Percentiles rank a stretch among this genome's conserved stretches.
Conservation (phyloP, 2,113 vertebrate genomes). For the Semnopithecus entellus region DNA sequence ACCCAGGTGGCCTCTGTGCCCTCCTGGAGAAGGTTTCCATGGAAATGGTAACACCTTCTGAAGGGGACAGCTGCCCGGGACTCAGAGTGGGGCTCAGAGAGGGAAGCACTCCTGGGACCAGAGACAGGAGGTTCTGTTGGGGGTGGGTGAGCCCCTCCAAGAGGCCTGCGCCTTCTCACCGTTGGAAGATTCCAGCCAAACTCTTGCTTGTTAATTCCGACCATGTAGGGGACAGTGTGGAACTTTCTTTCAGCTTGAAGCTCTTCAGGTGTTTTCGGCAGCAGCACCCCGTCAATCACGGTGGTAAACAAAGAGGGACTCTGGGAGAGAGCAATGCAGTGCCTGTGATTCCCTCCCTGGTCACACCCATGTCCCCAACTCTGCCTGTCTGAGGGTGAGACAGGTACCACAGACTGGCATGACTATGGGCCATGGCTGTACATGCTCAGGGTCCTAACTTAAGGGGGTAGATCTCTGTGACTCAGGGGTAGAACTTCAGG, state of each 20-base stretch:
- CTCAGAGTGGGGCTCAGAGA: not conserved
- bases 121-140: fast-evolving
- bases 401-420: fast-evolving
- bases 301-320: not conserved
- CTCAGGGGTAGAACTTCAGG: not conserved
- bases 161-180: conserved; percentile 26
- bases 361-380: too few relatives aligned
- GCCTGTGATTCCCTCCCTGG: fast-evolving
- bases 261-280: conserved; percentile 49
- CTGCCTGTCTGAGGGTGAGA: fast-evolving
- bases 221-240: not conserved
- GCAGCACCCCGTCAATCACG: conserved; percentile 37
- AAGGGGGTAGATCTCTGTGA: too few relatives aligned
- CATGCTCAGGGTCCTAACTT: not conserved
- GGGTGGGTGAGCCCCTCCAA: not conserved
- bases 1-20: not conserved
- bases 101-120: not conserved
- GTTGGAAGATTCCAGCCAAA: conserved; percentile 61
- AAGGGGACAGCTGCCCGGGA: too few relatives aligned
- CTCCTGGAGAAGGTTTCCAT: not conserved
- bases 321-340: not conserved
- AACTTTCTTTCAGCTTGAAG: conserved; percentile 56
- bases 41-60: not conserved
- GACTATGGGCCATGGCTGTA: fast-evolving
- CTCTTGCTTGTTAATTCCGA: conserved; percentile 66